Evolutionary conservation across 2,888 invertebrate species (phyloP).

Genomic region (Drosophila neonasuta): DNA sequence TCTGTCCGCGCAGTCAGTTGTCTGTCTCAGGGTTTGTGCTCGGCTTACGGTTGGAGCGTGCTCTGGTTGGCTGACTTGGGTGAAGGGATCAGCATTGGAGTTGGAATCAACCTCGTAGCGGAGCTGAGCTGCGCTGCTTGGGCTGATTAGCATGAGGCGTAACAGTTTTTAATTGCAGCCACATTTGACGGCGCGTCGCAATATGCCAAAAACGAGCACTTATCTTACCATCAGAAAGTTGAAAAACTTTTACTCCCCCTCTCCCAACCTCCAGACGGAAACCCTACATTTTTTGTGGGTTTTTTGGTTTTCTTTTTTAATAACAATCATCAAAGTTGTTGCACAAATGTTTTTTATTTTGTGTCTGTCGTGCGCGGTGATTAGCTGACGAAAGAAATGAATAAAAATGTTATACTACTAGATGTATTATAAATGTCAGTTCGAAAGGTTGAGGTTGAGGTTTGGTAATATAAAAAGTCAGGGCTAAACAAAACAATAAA

Average conservation of each 20-base stretch:
- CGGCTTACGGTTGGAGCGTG: slow-evolving; percentile 29
- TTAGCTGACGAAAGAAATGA: slow-evolving; percentile 30
- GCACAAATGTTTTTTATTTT: slow-evolving; percentile 55
- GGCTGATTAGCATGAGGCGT: slow-evolving; percentile 78
- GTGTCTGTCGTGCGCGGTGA: slow-evolving; percentile 38
- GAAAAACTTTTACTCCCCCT: slow-evolving; percentile 60
- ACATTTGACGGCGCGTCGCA: slow-evolving; percentile 73
- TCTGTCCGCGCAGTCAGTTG: slow-evolving; percentile 33
- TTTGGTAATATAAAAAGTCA: neutral
- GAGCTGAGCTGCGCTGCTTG: slow-evolving; percentile 43
- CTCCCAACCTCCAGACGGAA: neutral
- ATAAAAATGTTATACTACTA: neutral
- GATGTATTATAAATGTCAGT: neutral
- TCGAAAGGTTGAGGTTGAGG: neutral
- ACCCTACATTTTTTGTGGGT: slow-evolving; percentile 5
- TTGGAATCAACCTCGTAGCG: slow-evolving; percentile 52
- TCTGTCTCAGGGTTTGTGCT: slow-evolving; percentile 7
- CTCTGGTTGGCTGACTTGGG: slow-evolving; percentile 52
- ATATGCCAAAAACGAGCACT: slow-evolving; percentile 66
- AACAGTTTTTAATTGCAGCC: slow-evolving; percentile 80
- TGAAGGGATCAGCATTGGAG: slow-evolving; percentile 60
- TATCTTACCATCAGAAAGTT: slow-evolving; percentile 73
- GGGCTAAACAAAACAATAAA: neutral
- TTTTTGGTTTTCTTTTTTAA: slow-evolving; percentile 33
- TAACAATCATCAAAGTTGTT: slow-evolving; percentile 65